phyloP scores from a whole-genome alignment of 2,113 vertebrate species.

The Anguilla japonica region DNA sequence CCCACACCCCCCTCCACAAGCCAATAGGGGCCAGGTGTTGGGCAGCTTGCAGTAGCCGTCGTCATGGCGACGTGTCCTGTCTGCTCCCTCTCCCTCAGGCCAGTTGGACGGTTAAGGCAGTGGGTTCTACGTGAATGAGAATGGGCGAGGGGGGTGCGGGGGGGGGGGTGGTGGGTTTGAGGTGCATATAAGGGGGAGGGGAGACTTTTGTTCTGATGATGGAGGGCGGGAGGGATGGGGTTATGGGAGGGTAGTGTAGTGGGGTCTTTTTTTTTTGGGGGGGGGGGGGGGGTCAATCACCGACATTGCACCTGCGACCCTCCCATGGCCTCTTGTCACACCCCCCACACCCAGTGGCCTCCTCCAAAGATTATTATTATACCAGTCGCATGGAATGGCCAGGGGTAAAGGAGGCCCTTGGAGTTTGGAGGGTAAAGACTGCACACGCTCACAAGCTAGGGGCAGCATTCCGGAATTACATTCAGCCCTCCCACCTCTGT shows the following conservation, averaged over 20 bases:
- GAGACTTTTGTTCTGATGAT: not conserved
- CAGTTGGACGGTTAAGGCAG: conserved; percentile 70
- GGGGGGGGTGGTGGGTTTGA: too few species aligned
- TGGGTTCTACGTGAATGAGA: conserved; percentile 60
- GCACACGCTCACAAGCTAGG: too few species aligned
- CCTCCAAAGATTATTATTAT: too few species aligned
- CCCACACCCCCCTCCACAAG: conserved; percentile 57
- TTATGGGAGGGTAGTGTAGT: conserved; percentile 10
- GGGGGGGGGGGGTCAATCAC: not conserved
- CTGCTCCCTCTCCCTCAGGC: conserved; percentile 76
- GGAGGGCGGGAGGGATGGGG: not conserved
- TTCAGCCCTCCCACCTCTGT: too few species aligned
- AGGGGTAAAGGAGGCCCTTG: too few species aligned
- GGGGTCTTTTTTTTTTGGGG: conserved; percentile 31
- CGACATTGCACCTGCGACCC: conserved; percentile 15
- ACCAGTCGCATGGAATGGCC: too few species aligned
- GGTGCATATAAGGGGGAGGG: not conserved
- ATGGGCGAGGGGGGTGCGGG: conserved; percentile 25
- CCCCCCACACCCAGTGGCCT: too few species aligned
- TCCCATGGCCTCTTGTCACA: not conserved
- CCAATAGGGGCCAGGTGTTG: conserved; percentile 71
- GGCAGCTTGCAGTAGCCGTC: conserved; percentile 74
- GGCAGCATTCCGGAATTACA: too few species aligned
- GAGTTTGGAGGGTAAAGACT: too few species aligned
- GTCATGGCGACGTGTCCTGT: conserved; percentile 76